Evolutionary conservation across 2,888 invertebrate species (phyloP), one percentile per base, ranked within the genome.

Genomic region (Willowsia nigromaculata): DNA sequence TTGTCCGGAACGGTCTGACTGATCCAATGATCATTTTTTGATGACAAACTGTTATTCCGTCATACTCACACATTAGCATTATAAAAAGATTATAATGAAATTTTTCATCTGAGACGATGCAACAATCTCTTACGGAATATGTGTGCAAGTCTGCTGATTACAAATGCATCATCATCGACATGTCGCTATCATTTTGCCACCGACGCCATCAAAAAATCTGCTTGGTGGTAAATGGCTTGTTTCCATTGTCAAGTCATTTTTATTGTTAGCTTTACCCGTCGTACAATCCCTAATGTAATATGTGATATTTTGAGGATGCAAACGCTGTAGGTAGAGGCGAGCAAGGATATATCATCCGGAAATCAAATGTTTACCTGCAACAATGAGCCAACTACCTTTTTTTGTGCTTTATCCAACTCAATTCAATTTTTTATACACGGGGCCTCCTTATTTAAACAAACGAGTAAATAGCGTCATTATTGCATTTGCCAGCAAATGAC

Each of bases 281-380:
- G 59, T 50, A 1, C 1, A 15, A 3, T 59, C 30, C 59, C 7
- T 59, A 30, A 4, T 15, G 18, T 30, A 59, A 27, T 59, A 30
- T 15, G 37, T 40, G 37, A 68, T 68, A 68, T 68, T 11, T 40
- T 47, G 47, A 47, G 15, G 47, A 74, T 47, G 47, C 27, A 47
- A 27, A 43, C 13, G 74, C 22, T 27, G 65, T 65, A 47, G 74
- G 74, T 53, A 76, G 47, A 78, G 78, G 78, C 78, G 78, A 78
- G 78, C 78, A 78, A 78, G 78, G 78, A 78, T 78, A n/a, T n/a
- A 78, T 37, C 56, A 33, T 78, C 78, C 78, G 78, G 78, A 78
- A 78, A 78, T 56, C 22, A 22, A 78, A 78, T 78, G 53, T 37
- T 53, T 56, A 53, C 74, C 78, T 78, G 56, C n/a, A 56, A 78